phyloP scores from a whole-genome alignment of 2,797 vertebrate genomes.

The Coreius guichenoti region DNA sequence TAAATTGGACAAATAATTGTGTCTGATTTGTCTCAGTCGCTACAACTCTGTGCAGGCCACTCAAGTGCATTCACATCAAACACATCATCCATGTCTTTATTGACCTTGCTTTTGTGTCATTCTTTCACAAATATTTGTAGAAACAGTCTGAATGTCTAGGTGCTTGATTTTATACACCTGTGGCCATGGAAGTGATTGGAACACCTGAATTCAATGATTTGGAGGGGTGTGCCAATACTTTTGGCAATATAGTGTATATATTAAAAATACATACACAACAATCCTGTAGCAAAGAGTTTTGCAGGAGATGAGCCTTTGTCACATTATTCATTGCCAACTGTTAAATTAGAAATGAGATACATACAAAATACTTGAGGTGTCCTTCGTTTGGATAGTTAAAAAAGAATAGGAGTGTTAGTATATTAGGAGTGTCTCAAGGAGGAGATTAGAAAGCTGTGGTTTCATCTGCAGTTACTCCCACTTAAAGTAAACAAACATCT shows the following conservation, averaged over 20 bases:
- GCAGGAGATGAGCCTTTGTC: neutral
- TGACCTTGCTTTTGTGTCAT: no score
- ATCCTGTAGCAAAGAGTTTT: neutral
- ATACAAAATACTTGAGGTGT: neutral
- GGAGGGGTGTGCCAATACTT: no score
- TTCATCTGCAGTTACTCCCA: conserved; percentile 41
- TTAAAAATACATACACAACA: neutral
- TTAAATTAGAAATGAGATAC: neutral
- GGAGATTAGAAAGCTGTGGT: conserved; percentile 12
- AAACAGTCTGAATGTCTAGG: no score
- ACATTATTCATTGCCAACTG: neutral
- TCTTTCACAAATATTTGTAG: no score
- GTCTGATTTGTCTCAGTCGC: no score
- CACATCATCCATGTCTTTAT: no score
- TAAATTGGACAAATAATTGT: no score
- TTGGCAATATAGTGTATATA: neutral
- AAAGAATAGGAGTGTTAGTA: neutral
- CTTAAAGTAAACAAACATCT: conserved; percentile 67
- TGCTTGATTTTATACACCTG: no score
- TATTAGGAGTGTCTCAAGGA: neutral
- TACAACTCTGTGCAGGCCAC: no score
- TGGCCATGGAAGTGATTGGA: no score
- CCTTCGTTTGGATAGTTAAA: neutral
- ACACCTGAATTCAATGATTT: no score
- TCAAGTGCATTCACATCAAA: no score